Base-by-base conservation (phyloP, 2,113 vertebrate species). In the Dipodomys merriami region DNA sequence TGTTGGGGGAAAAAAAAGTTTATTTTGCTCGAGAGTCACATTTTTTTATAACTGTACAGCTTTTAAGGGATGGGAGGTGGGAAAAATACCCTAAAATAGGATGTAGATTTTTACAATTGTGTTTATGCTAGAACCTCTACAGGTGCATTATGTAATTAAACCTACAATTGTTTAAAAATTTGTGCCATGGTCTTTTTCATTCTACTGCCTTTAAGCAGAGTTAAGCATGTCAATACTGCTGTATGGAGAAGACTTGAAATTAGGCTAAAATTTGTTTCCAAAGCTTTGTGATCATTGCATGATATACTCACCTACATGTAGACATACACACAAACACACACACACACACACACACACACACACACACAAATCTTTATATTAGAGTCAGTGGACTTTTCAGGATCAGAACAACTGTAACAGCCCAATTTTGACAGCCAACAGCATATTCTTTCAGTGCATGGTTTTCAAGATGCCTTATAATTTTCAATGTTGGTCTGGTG, bases 1-100 rank as follows among this genome's bases (percentile, higher is more conserved):
- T 96, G 97, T 98, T 97, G 94, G 90, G 88, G 86, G 95, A 93
- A 91, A 91, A 90, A 94, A 94, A 96, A 82, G 86, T 97, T 94
- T 97, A 95, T 98, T 97, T 98, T 97, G 96, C 97, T 97, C 97
- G 95, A 96, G 91, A 96, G 71, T 96, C 96, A 96, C 94, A 92
- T 71, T 60, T 97, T 95, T 97, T 96, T 96, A 97, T 96, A 86
- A 94, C 65, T 95, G 92, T 97, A 96, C 93, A 97, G 95, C 94
- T 97, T 96, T 96, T 96, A 96, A 94, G 91, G 89, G 84, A 87
- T 89, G 92, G 93, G 96, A 96, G 91, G 91, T 95, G 93, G 96
- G 85, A 94, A 95, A 39, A 86, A 96, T 95, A 60, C 94, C 96
- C 94, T 96, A 83, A 96, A 97, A 93, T 96, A 97, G 97, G 4